Percentiles rank a stretch among this genome's conserved stretches.
Evolutionary conservation across 2,113 vertebrate genomes (phyloP).

Genomic region (rabbit (Oryctolagus cuniculus)): mOryCun1.1 NC_091435.1:97700001-97700500

Average conservation of each 20-base stretch:
- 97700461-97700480: conserved; percentile 76
- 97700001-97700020: conserved; percentile 5
- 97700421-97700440: conserved; percentile 69
- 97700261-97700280: background rate
- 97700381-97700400: conserved; percentile 71
- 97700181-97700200: background rate
- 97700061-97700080: conserved; percentile 28
- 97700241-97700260: background rate
- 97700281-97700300: background rate
- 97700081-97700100: conserved; percentile 46
- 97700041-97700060: background rate
- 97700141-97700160: conserved; percentile 31
- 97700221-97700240: background rate
- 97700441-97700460: conserved; percentile 75
- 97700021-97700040: conserved; percentile 5
- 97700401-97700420: conserved; percentile 72
- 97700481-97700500: conserved; percentile 66
- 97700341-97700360: conserved; percentile 58
- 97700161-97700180: background rate
- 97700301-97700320: background rate
- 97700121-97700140: conserved; percentile 8
- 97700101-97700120: conserved; percentile 8
- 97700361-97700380: conserved; percentile 60
- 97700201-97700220: background rate
- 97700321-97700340: conserved; percentile 59